Base-by-base conservation (phyloP, 2,797 vertebrate species). In the Chaetodon trifasciatus region DNA sequence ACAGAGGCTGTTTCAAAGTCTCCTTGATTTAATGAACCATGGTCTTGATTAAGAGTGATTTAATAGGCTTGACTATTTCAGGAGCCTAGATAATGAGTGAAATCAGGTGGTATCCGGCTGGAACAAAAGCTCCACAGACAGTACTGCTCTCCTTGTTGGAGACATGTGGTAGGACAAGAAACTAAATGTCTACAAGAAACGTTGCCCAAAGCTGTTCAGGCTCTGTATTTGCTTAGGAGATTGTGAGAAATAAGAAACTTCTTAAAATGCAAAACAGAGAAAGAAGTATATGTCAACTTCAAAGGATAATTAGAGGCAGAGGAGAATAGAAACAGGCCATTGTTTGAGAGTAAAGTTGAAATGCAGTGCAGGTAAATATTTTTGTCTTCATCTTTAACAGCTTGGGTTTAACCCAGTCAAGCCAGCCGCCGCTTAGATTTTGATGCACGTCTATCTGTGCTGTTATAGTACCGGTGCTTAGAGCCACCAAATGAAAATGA, bases 41-140 rank as follows among this genome's bases (percentile, higher is more conserved):
- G 86, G 86, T 91, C 87, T 90, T 91, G 90, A 94, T 94, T 93
- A 92, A 91, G 88, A 90, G 72, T 72, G 39, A 84, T 90, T 92
- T 93, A 91, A 93, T 91, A 89, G 92, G 83, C 76, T 79, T 42
- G 82, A 84, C 92, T 93, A 90, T 92, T 94, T 93, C 88, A 89
- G 90, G 90, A 92, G 85, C 83, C 66, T 6, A 81, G 85, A 91
- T 93, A 92, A 93, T 94, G 89, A 93, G 89, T 79, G 83, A 87
- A 93, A 89, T 91, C 86, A 90, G 91, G 89, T 89, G 89, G 82
- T 89, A 82, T 84, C 80, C 76, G 24, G 86, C 84, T 86, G 90
- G 88, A 93, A 90, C 77, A 32, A 83, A 89, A 84, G 81, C 88
- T 86, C 73, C 58, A 52, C 79, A 86, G 83, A 87, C 82, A 73